phyloP scores from a whole-genome alignment of 2,888 invertebrate species.

The Drosophila demipolita region DNA sequence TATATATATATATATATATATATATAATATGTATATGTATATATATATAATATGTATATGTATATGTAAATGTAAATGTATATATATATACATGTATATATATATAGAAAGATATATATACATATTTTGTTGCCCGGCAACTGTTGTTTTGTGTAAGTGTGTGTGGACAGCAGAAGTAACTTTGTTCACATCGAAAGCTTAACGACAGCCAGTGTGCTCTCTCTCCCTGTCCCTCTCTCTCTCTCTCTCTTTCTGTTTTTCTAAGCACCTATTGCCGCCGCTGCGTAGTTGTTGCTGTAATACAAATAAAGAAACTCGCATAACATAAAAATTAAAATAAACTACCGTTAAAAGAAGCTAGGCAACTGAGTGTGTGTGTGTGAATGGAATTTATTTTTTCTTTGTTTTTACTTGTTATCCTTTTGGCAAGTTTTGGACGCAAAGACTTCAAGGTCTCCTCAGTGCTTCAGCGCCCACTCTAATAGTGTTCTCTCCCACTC shows the following conservation, averaged over 20 bases:
- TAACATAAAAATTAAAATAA: constrained; percentile 18
- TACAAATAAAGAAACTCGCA: constrained; percentile 19
- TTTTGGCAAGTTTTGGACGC: constrained; percentile 40
- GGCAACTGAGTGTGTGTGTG: constrained; percentile 11
- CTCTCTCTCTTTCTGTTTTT: constrained; percentile 10
- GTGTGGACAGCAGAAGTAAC: constrained; percentile 30
- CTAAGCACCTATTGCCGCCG: constrained; percentile 17
- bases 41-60: neutral
- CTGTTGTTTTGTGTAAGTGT: constrained; percentile 53
- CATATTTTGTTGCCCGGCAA: constrained; percentile 43
- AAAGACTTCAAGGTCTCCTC: constrained; percentile 40
- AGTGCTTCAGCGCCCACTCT: constrained; percentile 25
- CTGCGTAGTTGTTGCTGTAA: constrained; percentile 52
- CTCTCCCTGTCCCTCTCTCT: constrained; percentile 32
- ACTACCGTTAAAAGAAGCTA: constrained; percentile 8
- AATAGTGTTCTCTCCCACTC: constrained; percentile 17
- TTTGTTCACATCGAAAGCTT: constrained; percentile 57
- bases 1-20: neutral
- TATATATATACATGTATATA: neutral
- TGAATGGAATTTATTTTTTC: neutral
- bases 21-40: neutral
- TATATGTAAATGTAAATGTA: no score
- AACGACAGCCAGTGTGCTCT: constrained; percentile 42
- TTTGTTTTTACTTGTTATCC: constrained; percentile 40
- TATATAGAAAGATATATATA: constrained; percentile 15